Evolutionary conservation across 2,113 vertebrate species (phyloP).

Genomic region (Tympanuchus pallidicinctus): DNA sequence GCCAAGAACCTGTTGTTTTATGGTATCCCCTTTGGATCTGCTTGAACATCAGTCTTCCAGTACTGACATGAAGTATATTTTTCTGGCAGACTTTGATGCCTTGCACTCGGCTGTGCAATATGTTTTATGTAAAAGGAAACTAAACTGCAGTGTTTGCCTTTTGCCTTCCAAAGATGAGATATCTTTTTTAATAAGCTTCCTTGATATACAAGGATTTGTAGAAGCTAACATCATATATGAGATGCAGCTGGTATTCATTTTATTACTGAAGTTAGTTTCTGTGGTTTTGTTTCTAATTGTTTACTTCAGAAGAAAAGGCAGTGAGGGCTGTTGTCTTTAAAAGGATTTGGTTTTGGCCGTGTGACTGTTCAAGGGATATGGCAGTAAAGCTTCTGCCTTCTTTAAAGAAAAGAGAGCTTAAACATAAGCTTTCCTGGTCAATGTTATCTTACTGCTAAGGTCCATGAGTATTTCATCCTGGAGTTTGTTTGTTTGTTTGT

Average conservation of each 20-base stretch:
- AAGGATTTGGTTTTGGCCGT: background rate
- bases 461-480: background rate
- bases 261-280: background rate
- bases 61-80: rapidly evolving
- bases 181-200: background rate
- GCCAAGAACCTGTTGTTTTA: background rate
- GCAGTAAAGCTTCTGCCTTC: background rate
- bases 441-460: background rate
- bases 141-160: background rate
- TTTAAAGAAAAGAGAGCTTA: background rate
- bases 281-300: background rate
- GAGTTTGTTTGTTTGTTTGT: background rate
- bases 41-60: background rate
- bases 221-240: background rate
- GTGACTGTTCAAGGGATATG: background rate
- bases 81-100: background rate
- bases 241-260: background rate
- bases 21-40: background rate
- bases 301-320: background rate
- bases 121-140: background rate
- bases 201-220: background rate
- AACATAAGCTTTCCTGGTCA: background rate
- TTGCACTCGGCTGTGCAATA: background rate
- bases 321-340: background rate
- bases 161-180: background rate